phyloP scores from a whole-genome alignment of 2,888 invertebrate species.

The Aleiodes leptofemur region DNA sequence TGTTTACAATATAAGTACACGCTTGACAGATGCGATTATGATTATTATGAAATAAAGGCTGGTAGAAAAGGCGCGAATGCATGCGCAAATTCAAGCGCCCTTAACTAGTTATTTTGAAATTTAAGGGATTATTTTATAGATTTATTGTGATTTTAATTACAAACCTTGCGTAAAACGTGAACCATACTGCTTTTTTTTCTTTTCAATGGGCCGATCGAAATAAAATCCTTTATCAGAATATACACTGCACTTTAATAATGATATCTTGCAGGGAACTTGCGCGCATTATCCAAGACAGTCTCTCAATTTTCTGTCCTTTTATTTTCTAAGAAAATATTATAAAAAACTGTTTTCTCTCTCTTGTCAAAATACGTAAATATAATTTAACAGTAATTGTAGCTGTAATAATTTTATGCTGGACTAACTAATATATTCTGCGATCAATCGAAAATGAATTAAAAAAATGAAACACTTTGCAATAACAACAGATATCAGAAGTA shows the following conservation, averaged over 20 bases:
- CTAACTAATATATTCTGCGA: neutral
- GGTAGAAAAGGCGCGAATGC: too few species aligned
- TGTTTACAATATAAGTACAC: conserved; percentile 5
- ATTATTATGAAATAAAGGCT: neutral
- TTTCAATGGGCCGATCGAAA: conserved; percentile 38
- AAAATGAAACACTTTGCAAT: neutral
- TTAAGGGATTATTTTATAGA: too few species aligned
- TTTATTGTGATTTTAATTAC: conserved; percentile 23
- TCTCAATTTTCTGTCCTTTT: neutral
- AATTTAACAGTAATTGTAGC: conserved; percentile 1
- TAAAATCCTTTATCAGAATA: conserved; percentile 21
- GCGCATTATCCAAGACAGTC: conserved; percentile 8
- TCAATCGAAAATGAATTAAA: neutral
- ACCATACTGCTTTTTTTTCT: conserved; percentile 61
- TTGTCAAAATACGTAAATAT: neutral
- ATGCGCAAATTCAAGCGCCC: too few species aligned
- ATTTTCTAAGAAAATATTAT: too few species aligned
- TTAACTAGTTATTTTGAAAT: too few species aligned
- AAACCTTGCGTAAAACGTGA: conserved; percentile 67
- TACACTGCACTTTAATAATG: conserved; percentile 16
- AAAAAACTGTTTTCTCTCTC: too few species aligned
- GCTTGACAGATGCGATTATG: neutral
- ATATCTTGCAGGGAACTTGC: conserved; percentile 2
- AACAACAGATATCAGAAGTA: conserved; percentile 7
- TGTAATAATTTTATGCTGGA: neutral